Percentiles rank a stretch among this genome's conserved stretches.
Conservation (phyloP, 1,140 invertebrate genomes). For the Cylas formicarius region DNA sequence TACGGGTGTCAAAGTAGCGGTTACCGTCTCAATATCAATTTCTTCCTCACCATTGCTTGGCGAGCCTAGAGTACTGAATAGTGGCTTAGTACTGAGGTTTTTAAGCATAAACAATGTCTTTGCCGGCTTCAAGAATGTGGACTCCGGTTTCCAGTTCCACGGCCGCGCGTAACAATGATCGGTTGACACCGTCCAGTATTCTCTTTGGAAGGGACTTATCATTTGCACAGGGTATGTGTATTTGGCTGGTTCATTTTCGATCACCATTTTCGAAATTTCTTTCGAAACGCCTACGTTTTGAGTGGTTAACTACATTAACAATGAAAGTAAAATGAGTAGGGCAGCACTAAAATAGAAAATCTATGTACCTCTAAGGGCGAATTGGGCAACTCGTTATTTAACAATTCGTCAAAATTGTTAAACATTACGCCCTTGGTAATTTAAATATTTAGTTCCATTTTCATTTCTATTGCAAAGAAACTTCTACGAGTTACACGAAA, state of each 20-base stretch:
- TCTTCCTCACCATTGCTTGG: slow-evolving; percentile 37
- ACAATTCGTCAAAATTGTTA: no score
- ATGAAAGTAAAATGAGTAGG: no score
- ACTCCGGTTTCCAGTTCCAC: slow-evolving; percentile 63
- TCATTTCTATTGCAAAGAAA: no score
- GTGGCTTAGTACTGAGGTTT: slow-evolving; percentile 27
- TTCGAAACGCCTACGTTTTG: no score
- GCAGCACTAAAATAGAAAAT: no score
- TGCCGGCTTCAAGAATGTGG: slow-evolving; percentile 55
- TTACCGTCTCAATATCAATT: slow-evolving; percentile 46
- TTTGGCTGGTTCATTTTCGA: slow-evolving; percentile 21
- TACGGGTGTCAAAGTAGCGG: slow-evolving; percentile 35
- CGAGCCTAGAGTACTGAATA: slow-evolving; percentile 11
- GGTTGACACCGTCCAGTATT: slow-evolving; percentile 38
- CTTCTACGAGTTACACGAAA: no score
- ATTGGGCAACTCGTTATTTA: no score
- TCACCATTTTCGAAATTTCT: no score
- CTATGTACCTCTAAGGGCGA: no score
- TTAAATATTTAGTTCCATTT: no score
- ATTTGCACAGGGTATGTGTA: slow-evolving; percentile 26
- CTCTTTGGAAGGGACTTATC: slow-evolving; percentile 22
- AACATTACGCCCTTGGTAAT: no score
- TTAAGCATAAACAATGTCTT: slow-evolving; percentile 47
- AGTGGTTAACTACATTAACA: no score
- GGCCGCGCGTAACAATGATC: slow-evolving; percentile 66